These are phyloP conservation scores for Remorina albescens DNA, from an alignment of 2,797 vertebrate genomes.

Conservation along the genomic window DNA sequence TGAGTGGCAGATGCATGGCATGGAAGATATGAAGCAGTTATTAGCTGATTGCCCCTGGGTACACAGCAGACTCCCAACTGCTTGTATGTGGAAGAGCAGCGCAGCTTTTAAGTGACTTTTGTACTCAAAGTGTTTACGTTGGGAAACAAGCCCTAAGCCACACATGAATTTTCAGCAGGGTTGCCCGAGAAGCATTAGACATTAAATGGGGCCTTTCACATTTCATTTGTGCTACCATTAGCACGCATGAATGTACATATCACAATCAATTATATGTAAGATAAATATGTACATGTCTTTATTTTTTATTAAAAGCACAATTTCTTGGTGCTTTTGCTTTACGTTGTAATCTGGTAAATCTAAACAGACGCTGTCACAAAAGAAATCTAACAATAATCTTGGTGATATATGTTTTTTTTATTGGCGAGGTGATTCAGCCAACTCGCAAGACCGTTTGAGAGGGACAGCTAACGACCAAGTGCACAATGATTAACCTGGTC, in stretches of 20 bases:
- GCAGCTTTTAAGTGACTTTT: slow-evolving; percentile 64
- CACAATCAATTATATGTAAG: slow-evolving; percentile 50
- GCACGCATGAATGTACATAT: slow-evolving; percentile 52
- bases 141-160: slow-evolving; percentile 62
- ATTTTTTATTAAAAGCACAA: slow-evolving; percentile 14
- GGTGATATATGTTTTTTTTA: slow-evolving; percentile 24
- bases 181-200: slow-evolving; percentile 55
- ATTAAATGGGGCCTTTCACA: slow-evolving; percentile 64
- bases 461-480: slow-evolving; percentile 63
- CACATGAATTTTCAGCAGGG: slow-evolving; percentile 58
- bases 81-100: slow-evolving; percentile 51
- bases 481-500: slow-evolving; percentile 80
- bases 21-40: slow-evolving; percentile 67
- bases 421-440: slow-evolving; percentile 59
- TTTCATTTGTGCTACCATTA: slow-evolving; percentile 61
- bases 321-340: not conserved
- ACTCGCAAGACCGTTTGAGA: slow-evolving; percentile 36
- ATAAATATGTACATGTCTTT: slow-evolving; percentile 31
- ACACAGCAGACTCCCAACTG: slow-evolving; percentile 51
- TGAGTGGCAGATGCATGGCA: slow-evolving; percentile 72
- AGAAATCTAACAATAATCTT: slow-evolving; percentile 29
- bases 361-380: not conserved
- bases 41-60: slow-evolving; percentile 60
- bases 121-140: slow-evolving; percentile 61
- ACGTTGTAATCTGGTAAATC: not conserved